Percentiles rank a stretch among this genome's conserved stretches.
These are phyloP conservation scores for Aromia moschata DNA, from an alignment of 2,888 invertebrate species.

Conservation along the genomic window DNA sequence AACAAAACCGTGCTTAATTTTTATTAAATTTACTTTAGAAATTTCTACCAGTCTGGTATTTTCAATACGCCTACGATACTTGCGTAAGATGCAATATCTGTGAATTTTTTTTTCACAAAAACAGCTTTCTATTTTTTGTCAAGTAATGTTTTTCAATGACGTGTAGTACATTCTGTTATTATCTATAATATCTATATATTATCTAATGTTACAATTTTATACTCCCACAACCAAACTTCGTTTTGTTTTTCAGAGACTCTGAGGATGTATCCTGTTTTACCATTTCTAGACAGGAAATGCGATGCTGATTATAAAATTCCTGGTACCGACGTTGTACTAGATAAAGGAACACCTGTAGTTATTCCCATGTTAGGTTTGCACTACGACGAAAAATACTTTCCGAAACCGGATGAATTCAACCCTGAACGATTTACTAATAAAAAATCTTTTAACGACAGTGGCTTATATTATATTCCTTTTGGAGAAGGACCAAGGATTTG, in stretches of 20 bases:
- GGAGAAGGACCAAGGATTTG: slow-evolving; percentile 51
- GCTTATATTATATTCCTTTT: slow-evolving; percentile 48
- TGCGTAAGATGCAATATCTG: no score
- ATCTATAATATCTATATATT: no score
- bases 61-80: no score
- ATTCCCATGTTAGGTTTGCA: slow-evolving; percentile 50
- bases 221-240: no score
- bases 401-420: slow-evolving; percentile 47
- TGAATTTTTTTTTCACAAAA: no score
- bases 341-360: slow-evolving; percentile 55
- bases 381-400: slow-evolving; percentile 48
- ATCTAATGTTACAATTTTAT: no score
- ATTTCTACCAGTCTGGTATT: no score
- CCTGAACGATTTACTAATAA: slow-evolving; percentile 49
- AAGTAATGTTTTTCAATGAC: no score
- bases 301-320: slow-evolving; percentile 49
- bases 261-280: slow-evolving; percentile 59
- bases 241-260: slow-evolving; percentile 61
- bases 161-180: no score
- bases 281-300: slow-evolving; percentile 51
- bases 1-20: no score
- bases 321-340: slow-evolving; percentile 47
- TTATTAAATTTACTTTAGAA: no score
- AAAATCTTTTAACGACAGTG: slow-evolving; percentile 35
- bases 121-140: no score